phyloP scores from a whole-genome alignment of 30 jellyfish, hydroid and myxozoan species.

The Cassiopea xamachana region DNA sequence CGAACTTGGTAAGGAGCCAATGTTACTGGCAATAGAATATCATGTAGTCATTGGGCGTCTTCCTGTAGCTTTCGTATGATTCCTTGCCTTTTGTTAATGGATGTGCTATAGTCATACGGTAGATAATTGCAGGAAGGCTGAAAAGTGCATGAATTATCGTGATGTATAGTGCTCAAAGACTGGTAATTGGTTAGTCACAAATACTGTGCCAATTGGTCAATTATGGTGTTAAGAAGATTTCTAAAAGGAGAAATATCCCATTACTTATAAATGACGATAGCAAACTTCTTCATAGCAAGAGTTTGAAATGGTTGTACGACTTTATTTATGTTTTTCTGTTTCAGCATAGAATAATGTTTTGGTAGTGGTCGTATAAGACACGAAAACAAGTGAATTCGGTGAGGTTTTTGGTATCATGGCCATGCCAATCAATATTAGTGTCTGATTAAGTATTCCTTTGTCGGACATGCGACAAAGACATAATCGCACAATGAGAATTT shows the following conservation, averaged over 20 bases:
- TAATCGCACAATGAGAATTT: conserved; percentile 1
- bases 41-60: no score
- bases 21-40: no score
- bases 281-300: neutral
- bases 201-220: neutral
- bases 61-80: no score
- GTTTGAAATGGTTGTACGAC: neutral
- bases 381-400: neutral
- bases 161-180: neutral
- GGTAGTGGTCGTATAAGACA: neutral
- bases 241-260: no score
- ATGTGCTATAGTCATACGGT: no score
- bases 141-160: neutral
- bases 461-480: conserved; percentile 10
- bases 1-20: no score
- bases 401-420: neutral
- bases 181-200: neutral
- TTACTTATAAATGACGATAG: no score
- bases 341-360: neutral
- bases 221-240: neutral
- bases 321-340: neutral
- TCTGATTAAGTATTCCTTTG: neutral
- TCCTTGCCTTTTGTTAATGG: no score
- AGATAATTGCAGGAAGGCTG: neutral
- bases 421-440: neutral